These are phyloP conservation scores for Copidosoma aretas DNA, from an alignment of 2,888 invertebrate species.

Conservation along the genomic window DNA sequence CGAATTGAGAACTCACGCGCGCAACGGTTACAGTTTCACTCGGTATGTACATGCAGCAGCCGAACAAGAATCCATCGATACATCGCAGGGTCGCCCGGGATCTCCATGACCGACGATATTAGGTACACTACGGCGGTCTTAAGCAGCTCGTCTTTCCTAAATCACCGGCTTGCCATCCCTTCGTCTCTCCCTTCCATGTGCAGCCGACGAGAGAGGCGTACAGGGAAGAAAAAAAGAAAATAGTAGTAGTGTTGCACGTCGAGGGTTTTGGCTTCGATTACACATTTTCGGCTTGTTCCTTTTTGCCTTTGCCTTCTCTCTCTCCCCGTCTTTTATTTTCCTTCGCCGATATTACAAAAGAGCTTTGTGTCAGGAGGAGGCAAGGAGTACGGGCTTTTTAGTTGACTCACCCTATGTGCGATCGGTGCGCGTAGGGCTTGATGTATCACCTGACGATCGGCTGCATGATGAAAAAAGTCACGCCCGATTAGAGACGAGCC, in stretches of 20 bases:
- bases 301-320: neutral
- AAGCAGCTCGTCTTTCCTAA: constrained; percentile 19
- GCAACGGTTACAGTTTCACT: no score
- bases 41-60: no score
- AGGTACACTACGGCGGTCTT: constrained; percentile 30
- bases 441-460: constrained; percentile 21
- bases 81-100: no score
- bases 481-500: constrained; percentile 37
- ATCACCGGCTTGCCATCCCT: constrained; percentile 32
- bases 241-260: neutral
- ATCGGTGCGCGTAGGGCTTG: neutral
- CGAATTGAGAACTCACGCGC: no score
- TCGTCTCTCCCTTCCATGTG: neutral
- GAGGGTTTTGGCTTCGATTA: constrained; percentile 5
- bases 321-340: neutral
- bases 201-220: neutral
- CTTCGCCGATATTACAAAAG: neutral
- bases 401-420: no score
- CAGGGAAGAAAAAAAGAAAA: neutral
- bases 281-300: constrained; percentile 5
- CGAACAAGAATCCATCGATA: no score
- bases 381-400: no score
- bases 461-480: constrained; percentile 33
- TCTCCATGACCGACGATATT: constrained; percentile 25
- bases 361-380: neutral